Base-by-base conservation (phyloP, 1,140 invertebrate genomes). In the Bombus breviceps region DNA sequence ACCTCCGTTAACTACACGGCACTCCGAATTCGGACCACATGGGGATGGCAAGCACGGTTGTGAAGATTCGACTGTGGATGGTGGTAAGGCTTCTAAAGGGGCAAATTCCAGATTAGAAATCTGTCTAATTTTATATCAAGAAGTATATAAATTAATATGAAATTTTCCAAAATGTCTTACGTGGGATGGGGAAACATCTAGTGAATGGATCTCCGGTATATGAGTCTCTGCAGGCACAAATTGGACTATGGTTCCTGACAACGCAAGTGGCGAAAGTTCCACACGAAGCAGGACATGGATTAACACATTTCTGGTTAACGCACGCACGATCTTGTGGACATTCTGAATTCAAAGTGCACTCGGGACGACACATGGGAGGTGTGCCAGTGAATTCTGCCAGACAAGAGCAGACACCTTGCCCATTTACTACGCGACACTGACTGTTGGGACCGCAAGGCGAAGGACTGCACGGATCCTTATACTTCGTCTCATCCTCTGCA, bases 21-120 rank as follows among this genome's bases (percentile, higher is more conserved):
- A 96, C 96, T 97, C 80, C 95, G 93, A 72, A 87, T 96, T 96
- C 47, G 90, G 88, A 28, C 97, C 97, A 93, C 98, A 98, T 5
- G 98, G 97, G 25, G 96, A 97, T 76, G 97, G 97, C 92, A 96
- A 96, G 92, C 98, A 98, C 2, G 97, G 97, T 94, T 97, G 96
- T 34, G 76, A 68, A 28, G 9, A 2, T 57, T 57, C 57, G 22
- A 57, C 8, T 57, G 57, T 9, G 8, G 57, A 3, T 9, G 22
- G 57, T 25, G 57, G 57, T 22, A 9, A 9, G 9, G 57, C 9
- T 57, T 57, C 57, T 57, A 57, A 57, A 57, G 28, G 22, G 9
- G 8, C 22, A 57, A 57, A 9, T 57, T 0, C 5, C 2, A 13
- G 13, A 13, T 12, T 13, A 43, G 12, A 43, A 43, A 13, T 13